Evolutionary conservation across 2,113 vertebrate species (phyloP), one percentile per base, ranked within the genome.

Genomic region (Equus przewalskii): DNA sequence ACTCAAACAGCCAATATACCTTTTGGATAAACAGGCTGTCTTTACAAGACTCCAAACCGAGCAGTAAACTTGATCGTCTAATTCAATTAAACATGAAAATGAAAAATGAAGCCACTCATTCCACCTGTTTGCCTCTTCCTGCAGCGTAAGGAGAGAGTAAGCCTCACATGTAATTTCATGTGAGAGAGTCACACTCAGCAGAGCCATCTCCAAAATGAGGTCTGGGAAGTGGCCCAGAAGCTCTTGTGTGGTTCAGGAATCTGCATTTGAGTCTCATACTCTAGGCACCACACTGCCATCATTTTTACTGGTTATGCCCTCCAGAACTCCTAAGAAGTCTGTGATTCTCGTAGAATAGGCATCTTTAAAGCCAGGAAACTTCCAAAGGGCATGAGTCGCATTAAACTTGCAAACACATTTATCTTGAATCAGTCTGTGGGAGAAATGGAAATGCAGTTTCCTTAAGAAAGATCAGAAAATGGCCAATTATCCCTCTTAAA

Each of bases 391-490:
- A 87, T 8, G 75, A 89, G 60, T 14, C 54, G 49, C 41, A 33
- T 58, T 56, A 75, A 85, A 95, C 60, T 78, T 85, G 44, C 60
- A 90, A 85, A 93, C 70, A 81, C 96, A 92, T 93, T 97, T 95
- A 26, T 60, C 96, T 97, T 97, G 44, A 94, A 46, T 81, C 97
- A 96, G 67, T 86, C 73, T 95, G 12, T 44, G 82, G 82, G 89
- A 97, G 36, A 97, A 96, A 96, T 73, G 49, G 56, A 98, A 97
- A 56, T 41, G 86, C n/a, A 90, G 56, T 78, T 75, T 89, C 58
- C 21, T 73, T 78, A 72, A 98, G 94, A 98, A 97, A 97, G 80
- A 94, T 84, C 89, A 97, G 70, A 80, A 80, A 97, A 96, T 82
- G 10, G 24, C 92, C 91, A 94, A 93, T 95, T 90, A 69, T 62